phyloP scores from a whole-genome alignment of 92 coral and sea anemone genomes.

The Muricea muricata region DNA sequence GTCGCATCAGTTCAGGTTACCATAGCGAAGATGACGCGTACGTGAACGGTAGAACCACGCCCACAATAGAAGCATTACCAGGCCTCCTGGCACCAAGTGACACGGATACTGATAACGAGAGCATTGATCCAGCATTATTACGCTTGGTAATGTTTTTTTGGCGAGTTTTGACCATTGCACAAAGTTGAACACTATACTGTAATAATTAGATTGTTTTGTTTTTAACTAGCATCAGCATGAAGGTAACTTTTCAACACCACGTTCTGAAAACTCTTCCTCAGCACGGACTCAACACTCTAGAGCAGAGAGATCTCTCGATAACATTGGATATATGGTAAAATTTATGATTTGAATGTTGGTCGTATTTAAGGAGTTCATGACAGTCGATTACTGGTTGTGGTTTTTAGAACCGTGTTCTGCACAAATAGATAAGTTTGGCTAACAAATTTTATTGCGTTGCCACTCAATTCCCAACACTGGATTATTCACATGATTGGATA shows the following conservation, averaged over 20 bases:
- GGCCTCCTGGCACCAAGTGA: conserved; percentile 30
- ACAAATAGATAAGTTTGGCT: too few species aligned
- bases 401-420: too few species aligned
- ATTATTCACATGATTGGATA: too few species aligned
- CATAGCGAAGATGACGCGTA: conserved; percentile 82
- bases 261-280: conserved; percentile 66
- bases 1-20: conserved; percentile 91
- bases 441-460: too few species aligned
- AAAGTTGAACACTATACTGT: too few species aligned
- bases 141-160: too few species aligned
- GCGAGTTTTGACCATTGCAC: too few species aligned
- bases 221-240: conserved; percentile 77
- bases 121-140: conserved; percentile 10
- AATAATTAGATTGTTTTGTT: too few species aligned
- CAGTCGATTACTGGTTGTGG: too few species aligned
- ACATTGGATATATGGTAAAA: conserved; percentile 96
- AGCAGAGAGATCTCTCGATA: conserved; percentile 77
- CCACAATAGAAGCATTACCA: conserved; percentile 22
- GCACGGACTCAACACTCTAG: neutral
- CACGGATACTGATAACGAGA: conserved; percentile 3
- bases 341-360: too few species aligned
- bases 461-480: too few species aligned
- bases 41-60: conserved; percentile 34
- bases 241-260: conserved; percentile 74
- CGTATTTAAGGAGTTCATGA: too few species aligned